phyloP scores from a whole-genome alignment of 2,113 vertebrate genomes.

The Gymnogyps californianus region DNA sequence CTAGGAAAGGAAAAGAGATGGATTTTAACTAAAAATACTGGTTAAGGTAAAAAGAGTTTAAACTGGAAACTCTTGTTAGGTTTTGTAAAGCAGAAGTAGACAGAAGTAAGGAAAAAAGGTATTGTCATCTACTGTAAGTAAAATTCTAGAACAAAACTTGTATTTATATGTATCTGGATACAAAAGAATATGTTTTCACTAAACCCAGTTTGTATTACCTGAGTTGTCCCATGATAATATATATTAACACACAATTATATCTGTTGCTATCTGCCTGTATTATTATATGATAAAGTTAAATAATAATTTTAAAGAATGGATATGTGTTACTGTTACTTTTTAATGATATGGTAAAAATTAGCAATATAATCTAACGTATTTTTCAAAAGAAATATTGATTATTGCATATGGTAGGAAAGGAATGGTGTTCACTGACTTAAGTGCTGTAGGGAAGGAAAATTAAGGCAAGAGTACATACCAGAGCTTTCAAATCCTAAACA shows the following conservation, averaged over 20 bases:
- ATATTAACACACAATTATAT: neutral
- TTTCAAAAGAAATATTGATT: neutral
- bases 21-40: neutral
- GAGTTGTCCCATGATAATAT: neutral
- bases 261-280: neutral
- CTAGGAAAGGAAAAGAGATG: neutral
- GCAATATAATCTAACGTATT: neutral
- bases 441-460: neutral
- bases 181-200: neutral
- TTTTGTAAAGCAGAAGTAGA: neutral
- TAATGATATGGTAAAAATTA: neutral
- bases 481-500: neutral
- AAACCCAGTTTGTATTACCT: neutral
- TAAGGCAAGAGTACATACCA: neutral
- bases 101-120: neutral
- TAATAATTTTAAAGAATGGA: neutral
- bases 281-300: neutral
- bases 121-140: neutral
- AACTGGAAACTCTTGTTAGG: neutral
- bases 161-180: neutral
- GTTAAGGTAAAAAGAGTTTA: neutral
- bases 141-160: neutral
- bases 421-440: neutral
- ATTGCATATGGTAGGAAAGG: neutral
- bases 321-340: neutral